A percentile compares a stretch with the other conserved stretches of the same genome.
Conservation (phyloP, 2,113 vertebrate genomes). For the Pteropus alecto region DNA sequence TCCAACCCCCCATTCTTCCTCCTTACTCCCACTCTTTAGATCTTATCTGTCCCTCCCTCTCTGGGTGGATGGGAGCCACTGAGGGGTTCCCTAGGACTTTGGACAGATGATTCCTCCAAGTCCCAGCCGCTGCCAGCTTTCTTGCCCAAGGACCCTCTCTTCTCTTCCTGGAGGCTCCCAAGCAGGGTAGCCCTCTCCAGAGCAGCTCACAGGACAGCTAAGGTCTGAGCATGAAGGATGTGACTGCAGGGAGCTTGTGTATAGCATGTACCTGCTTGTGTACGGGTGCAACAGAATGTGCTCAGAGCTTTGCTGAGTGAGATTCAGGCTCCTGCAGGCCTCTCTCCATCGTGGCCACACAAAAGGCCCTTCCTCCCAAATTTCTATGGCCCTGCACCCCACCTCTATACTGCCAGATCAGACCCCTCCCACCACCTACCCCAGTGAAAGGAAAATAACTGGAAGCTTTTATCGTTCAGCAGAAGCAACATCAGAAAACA, state of each 20-base stretch:
- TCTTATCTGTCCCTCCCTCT: not conserved
- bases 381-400: not conserved
- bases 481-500: conserved; percentile 83
- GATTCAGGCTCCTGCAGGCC: not conserved
- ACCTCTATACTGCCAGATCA: not conserved
- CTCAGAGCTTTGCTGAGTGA: not conserved
- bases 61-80: not conserved
- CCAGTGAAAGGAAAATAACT: conserved; percentile 70
- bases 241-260: not conserved
- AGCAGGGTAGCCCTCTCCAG: not conserved
- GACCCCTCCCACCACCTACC: not conserved
- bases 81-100: not conserved
- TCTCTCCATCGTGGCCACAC: not conserved
- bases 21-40: not conserved
- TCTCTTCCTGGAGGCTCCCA: not conserved
- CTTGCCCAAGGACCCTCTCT: not conserved
- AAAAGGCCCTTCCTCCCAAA: not conserved
- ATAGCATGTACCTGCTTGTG: not conserved
- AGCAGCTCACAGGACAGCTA: not conserved
- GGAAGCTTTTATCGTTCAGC: conserved; percentile 79
- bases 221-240: not conserved
- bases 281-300: not conserved
- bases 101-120: not conserved
- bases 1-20: not conserved
- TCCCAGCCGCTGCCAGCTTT: not conserved